Percentiles rank a stretch among this genome's conserved stretches.
These are phyloP conservation scores for Scaptomyza montana DNA, from an alignment of 1,140 invertebrate genomes.

Conservation along the genomic window DNA sequence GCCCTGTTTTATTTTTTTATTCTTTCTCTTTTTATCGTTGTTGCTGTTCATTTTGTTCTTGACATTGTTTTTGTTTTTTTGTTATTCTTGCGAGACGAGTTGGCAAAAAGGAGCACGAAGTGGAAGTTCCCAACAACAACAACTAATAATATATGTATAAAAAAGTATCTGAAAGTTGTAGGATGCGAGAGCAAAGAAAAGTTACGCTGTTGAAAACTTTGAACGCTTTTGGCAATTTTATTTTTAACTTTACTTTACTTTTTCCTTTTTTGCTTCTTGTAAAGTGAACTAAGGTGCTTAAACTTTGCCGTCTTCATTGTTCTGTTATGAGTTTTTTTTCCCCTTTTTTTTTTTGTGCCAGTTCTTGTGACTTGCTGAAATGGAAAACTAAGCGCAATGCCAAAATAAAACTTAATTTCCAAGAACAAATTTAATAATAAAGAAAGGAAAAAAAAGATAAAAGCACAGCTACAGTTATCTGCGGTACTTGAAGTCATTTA, in stretches of 20 bases:
- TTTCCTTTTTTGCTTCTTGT: slow-evolving; percentile 6
- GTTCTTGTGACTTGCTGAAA: slow-evolving; percentile 40
- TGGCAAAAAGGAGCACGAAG: slow-evolving; percentile 21
- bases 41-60: slow-evolving; percentile 56
- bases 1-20: slow-evolving; percentile 14
- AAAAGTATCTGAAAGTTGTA: slow-evolving; percentile 51
- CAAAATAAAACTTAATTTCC: slow-evolving; percentile 31
- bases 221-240: slow-evolving; percentile 58
- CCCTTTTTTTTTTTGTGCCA: slow-evolving; percentile 46
- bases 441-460: not conserved
- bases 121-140: slow-evolving; percentile 56
- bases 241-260: slow-evolving; percentile 39
- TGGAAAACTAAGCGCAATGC: slow-evolving; percentile 46
- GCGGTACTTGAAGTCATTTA: not conserved
- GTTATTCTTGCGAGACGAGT: slow-evolving; percentile 37
- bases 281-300: slow-evolving; percentile 70
- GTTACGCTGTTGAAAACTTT: slow-evolving; percentile 68
- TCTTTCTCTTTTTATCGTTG: slow-evolving; percentile 20
- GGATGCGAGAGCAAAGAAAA: slow-evolving; percentile 50
- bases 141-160: slow-evolving; percentile 27
- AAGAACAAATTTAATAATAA: slow-evolving; percentile 43
- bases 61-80: slow-evolving; percentile 41
- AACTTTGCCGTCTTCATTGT: slow-evolving; percentile 61
- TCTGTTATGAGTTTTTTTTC: slow-evolving; percentile 34
- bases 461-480: not conserved